Percentiles rank a stretch among this genome's conserved stretches.
These are phyloP conservation scores for Mormyrus lacerda DNA, from an alignment of 2,113 vertebrate genomes.

Conservation along the genomic window DNA sequence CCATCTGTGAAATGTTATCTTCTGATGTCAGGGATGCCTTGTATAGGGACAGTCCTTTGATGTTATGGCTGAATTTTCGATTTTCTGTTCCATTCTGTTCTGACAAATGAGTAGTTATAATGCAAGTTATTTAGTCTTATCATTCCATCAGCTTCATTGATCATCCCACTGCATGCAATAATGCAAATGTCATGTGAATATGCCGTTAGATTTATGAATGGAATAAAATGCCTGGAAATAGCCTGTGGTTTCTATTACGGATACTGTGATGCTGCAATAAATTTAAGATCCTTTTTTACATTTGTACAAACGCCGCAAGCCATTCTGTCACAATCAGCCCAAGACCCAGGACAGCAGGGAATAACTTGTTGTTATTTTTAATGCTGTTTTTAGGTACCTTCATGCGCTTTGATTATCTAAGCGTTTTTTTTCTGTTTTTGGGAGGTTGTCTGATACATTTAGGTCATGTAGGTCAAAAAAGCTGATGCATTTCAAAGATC, in stretches of 20 bases:
- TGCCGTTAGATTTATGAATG: conserved; percentile 7
- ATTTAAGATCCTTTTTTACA: conserved; percentile 8
- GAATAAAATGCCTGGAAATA: conserved; percentile 1
- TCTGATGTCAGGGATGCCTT: background rate
- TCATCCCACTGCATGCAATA: conserved; percentile 13
- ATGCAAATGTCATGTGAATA: conserved; percentile 13
- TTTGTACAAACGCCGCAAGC: background rate
- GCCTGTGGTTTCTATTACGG: background rate
- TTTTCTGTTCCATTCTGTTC: conserved; percentile 1
- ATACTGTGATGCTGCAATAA: conserved; percentile 1
- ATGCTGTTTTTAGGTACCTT: background rate
- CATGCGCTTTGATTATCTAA: background rate
- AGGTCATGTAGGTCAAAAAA: conserved; percentile 1
- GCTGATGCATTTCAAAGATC: conserved; percentile 9
- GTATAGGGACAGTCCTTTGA: conserved; percentile 13
- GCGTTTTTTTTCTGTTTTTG: background rate
- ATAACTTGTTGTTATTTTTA: conserved; percentile 8
- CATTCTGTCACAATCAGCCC: background rate
- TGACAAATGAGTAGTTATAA: background rate
- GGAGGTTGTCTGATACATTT: conserved; percentile 13
- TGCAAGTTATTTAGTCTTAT: conserved; percentile 8
- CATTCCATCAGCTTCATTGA: conserved; percentile 1
- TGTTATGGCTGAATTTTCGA: background rate
- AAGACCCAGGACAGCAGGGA: background rate
- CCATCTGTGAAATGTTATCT: background rate